These are phyloP conservation scores for Helicoverpa zea DNA, from an alignment of 1,140 invertebrate genomes.

Conservation along the genomic window DNA sequence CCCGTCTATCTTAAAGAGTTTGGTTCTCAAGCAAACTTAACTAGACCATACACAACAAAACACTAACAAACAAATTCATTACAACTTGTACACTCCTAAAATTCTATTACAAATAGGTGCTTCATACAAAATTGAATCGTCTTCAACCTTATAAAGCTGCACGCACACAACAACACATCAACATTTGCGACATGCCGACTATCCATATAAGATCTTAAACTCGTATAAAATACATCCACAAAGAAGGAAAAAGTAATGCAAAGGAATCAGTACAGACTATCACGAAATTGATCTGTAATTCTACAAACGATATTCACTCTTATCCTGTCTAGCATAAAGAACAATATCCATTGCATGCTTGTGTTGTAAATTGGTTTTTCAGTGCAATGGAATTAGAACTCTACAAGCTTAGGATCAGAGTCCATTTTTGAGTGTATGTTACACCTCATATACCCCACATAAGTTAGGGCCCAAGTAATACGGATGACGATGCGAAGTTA, in stretches of 20 bases:
- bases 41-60: background rate
- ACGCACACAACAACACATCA: constrained; percentile 39
- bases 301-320: constrained; percentile 54
- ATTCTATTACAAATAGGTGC: constrained; percentile 42
- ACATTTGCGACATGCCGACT: constrained; percentile 50
- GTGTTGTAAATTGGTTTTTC: constrained; percentile 81
- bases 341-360: constrained; percentile 60
- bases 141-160: constrained; percentile 2
- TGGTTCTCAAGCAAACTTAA: too few species aligned
- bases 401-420: constrained; percentile 33
- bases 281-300: constrained; percentile 80
- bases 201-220: constrained; percentile 84
- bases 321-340: constrained; percentile 51
- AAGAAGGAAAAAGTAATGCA: constrained; percentile 86
- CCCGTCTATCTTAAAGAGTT: too few species aligned
- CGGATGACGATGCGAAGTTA: constrained; percentile 85
- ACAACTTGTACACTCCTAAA: constrained; percentile 14
- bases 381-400: constrained; percentile 55
- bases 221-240: constrained; percentile 85
- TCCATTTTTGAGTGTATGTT: constrained; percentile 55
- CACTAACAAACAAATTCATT: constrained; percentile 32
- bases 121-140: constrained; percentile 41
- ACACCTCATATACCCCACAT: constrained; percentile 72
- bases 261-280: constrained; percentile 86
- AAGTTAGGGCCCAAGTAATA: constrained; percentile 86